phyloP scores from a whole-genome alignment of 1,140 invertebrate genomes.

The Acromyrmex echinatior region DNA sequence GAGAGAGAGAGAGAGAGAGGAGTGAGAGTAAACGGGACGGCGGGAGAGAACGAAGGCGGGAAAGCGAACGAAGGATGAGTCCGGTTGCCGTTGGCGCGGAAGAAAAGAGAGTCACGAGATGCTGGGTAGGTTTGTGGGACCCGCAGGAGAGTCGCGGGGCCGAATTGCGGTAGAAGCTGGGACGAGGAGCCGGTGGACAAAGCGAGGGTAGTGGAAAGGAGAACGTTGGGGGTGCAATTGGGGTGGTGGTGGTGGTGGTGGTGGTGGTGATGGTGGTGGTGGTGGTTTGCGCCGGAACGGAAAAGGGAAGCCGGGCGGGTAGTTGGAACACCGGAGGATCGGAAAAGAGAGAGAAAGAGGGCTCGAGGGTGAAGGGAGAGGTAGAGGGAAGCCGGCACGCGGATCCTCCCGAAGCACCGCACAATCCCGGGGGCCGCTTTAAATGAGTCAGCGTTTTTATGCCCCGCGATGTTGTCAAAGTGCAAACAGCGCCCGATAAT shows the following conservation, averaged over 20 bases:
- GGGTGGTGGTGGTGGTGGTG: conserved; percentile 40
- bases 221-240: conserved; percentile 69
- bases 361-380: conserved; percentile 61
- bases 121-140: conserved; percentile 57
- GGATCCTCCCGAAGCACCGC: conserved; percentile 78
- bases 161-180: conserved; percentile 53
- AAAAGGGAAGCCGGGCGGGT: conserved; percentile 66
- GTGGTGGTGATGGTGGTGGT: not conserved
- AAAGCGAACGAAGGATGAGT: conserved; percentile 74
- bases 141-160: conserved; percentile 47
- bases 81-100: conserved; percentile 77
- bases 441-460: conserved; percentile 88
- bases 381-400: conserved; percentile 75
- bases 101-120: conserved; percentile 84
- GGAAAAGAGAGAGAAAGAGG: conserved; percentile 65
- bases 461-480: conserved; percentile 87
- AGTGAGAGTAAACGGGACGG: conserved; percentile 30
- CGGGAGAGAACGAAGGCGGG: conserved; percentile 64
- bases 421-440: conserved; percentile 86
- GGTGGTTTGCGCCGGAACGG: conserved; percentile 55
- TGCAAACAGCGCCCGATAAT: conserved; percentile 87
- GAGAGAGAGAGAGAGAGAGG: conserved; percentile 57
- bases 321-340: conserved; percentile 69
- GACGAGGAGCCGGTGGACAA: conserved; percentile 67
- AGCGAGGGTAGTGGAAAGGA: conserved; percentile 59